Percentiles rank a stretch among this genome's conserved stretches.
Evolutionary conservation across 2,797 vertebrate species (phyloP).

Genomic region (Synanceia verrucosa): DNA sequence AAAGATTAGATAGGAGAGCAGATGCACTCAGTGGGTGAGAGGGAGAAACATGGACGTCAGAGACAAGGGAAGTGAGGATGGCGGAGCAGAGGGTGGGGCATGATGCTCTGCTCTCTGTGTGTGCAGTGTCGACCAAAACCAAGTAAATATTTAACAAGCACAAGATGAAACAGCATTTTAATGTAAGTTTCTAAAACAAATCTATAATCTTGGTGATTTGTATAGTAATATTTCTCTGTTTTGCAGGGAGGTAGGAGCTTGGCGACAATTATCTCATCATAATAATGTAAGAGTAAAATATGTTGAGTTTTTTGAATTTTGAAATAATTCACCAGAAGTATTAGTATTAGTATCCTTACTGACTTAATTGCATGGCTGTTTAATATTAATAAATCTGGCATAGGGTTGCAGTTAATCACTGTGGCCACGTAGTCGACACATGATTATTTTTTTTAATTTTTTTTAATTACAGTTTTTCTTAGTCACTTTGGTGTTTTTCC

Average conservation of each 20-base stretch:
- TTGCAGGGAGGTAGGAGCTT: not conserved
- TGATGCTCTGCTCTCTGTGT: not conserved
- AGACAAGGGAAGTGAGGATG: constrained; percentile 55
- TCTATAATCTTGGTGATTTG: not conserved
- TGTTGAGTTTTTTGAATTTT: not conserved
- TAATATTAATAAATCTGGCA: not conserved
- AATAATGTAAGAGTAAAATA: not conserved
- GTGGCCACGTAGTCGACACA: not conserved
- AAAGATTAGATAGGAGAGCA: constrained; percentile 85
- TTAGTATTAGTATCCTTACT: no score
- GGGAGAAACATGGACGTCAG: constrained; percentile 64
- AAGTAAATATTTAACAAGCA: not conserved
- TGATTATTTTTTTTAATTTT: not conserved
- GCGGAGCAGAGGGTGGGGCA: constrained; percentile 39
- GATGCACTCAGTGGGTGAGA: constrained; percentile 84
- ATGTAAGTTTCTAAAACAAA: not conserved
- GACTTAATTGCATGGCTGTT: not conserved
- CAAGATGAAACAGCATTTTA: not conserved
- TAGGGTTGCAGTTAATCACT: not conserved
- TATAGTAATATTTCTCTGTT: not conserved
- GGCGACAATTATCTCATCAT: not conserved
- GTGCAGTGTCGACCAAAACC: not conserved
- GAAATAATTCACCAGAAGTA: not conserved
- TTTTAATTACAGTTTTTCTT: no score
- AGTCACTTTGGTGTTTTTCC: no score